phyloP scores from a whole-genome alignment of 2,797 vertebrate genomes.

The Tapera naevia region DNA sequence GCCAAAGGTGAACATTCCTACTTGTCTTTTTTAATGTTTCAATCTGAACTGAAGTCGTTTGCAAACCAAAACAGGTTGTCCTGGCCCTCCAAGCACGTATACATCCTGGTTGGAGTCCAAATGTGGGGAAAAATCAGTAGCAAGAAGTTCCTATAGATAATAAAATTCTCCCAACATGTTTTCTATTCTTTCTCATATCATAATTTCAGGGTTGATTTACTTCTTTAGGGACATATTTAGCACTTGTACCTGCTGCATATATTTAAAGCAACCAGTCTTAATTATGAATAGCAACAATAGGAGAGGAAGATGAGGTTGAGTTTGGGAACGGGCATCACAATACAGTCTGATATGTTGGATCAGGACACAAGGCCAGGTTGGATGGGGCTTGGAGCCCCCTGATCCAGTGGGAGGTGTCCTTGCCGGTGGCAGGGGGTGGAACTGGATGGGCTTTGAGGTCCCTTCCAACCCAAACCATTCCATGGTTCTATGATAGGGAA shows the following conservation, averaged over 20 bases:
- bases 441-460: too few species aligned
- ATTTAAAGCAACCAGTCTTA: background rate
- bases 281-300: rapidly evolving
- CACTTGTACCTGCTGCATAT: background rate
- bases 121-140: rapidly evolving
- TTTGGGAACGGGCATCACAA: rapidly evolving
- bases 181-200: rapidly evolving
- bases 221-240: rapidly evolving
- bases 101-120: background rate
- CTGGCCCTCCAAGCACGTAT: background rate
- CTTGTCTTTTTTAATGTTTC: background rate
- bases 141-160: background rate
- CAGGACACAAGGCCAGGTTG: background rate
- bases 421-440: too few species aligned
- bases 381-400: too few species aligned
- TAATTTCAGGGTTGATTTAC: background rate
- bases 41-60: background rate
- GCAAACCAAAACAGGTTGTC: background rate
- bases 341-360: rapidly evolving
- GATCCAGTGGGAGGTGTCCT: too few species aligned
- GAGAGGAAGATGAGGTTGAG: background rate
- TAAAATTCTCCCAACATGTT: background rate
- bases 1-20: background rate
- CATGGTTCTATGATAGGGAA: background rate
- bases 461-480: too few species aligned